phyloP scores from a whole-genome alignment of 2,888 invertebrate species.

The Tricholauxania praeusta region DNA sequence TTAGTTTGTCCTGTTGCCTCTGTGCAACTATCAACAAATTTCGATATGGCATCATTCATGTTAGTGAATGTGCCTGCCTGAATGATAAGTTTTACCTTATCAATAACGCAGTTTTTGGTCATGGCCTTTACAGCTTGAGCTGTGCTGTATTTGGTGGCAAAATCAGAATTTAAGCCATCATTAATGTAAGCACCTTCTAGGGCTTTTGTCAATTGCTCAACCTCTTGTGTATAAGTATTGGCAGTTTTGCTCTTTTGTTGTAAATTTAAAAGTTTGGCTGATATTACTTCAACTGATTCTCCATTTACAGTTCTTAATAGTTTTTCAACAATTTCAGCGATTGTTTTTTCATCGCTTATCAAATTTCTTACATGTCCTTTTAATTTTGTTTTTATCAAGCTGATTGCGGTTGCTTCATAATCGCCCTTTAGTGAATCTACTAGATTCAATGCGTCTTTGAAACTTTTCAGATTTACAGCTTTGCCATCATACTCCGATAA shows the following conservation, averaged over 20 bases:
- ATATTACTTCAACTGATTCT: not conserved
- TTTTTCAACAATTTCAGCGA: not conserved
- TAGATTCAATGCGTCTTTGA: not conserved
- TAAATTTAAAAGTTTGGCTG: too few species aligned
- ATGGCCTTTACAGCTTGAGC: too few species aligned
- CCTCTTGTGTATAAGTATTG: too few species aligned
- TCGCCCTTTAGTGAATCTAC: not conserved
- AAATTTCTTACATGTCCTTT: not conserved
- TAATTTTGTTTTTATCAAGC: slow-evolving; percentile 2
- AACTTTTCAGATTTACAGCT: not conserved
- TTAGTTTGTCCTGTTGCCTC: not conserved
- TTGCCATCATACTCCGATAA: not conserved
- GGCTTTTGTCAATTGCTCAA: too few species aligned
- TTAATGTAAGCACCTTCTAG: too few species aligned
- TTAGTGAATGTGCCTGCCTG: too few species aligned
- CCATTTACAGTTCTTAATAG: not conserved
- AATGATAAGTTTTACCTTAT: too few species aligned
- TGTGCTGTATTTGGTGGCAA: too few species aligned
- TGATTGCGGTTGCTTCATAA: not conserved
- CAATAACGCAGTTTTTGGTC: too few species aligned
- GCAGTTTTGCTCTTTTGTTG: too few species aligned
- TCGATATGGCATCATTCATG: too few species aligned
- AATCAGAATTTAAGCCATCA: too few species aligned
- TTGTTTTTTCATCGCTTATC: not conserved
- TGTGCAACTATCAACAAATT: slow-evolving; percentile 5